Conservation (phyloP, 2,797 vertebrate genomes). For the Pseudotriccus pelzelni region DNA sequence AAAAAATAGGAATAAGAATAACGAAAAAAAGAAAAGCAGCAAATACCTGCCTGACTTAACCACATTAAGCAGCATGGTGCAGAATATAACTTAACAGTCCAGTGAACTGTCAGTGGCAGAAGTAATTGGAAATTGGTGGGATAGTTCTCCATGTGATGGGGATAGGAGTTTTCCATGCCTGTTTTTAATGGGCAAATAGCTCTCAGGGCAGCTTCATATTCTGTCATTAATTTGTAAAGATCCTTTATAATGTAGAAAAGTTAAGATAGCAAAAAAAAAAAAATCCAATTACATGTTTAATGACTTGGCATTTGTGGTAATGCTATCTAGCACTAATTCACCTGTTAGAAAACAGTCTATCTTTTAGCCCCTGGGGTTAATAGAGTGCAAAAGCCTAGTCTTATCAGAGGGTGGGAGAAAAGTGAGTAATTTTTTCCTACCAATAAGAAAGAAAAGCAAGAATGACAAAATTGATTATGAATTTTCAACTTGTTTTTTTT, state of each 20-base stretch:
- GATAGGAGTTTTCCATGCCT: slow-evolving; percentile 65
- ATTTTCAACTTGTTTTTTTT: slow-evolving; percentile 57
- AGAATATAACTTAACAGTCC: slow-evolving; percentile 74
- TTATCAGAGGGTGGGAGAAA: slow-evolving; percentile 75
- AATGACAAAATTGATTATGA: slow-evolving; percentile 69
- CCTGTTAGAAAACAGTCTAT: slow-evolving; percentile 77
- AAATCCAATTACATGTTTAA: slow-evolving; percentile 81
- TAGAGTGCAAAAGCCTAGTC: slow-evolving; percentile 78
- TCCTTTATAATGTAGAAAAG: slow-evolving; percentile 69
- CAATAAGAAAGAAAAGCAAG: slow-evolving; percentile 72
- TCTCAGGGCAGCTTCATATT: slow-evolving; percentile 67
- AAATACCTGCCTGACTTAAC: slow-evolving; percentile 61
- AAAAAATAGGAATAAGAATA: slow-evolving; percentile 47
- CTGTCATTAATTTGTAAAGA: slow-evolving; percentile 72
- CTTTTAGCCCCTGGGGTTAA: slow-evolving; percentile 77
- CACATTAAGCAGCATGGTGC: slow-evolving; percentile 72
- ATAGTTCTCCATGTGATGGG: slow-evolving; percentile 61
- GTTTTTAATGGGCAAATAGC: slow-evolving; percentile 76
- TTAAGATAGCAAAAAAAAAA: slow-evolving; percentile 70
- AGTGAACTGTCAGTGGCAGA: slow-evolving; percentile 76
- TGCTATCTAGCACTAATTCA: slow-evolving; percentile 78
- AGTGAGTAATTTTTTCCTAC: slow-evolving; percentile 72
- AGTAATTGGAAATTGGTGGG: slow-evolving; percentile 78
- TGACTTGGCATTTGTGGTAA: slow-evolving; percentile 81
- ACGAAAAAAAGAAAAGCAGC: slow-evolving; percentile 40